Evolutionary conservation across 2,113 vertebrate genomes (phyloP).

Genomic region (Alligator sinensis): DNA sequence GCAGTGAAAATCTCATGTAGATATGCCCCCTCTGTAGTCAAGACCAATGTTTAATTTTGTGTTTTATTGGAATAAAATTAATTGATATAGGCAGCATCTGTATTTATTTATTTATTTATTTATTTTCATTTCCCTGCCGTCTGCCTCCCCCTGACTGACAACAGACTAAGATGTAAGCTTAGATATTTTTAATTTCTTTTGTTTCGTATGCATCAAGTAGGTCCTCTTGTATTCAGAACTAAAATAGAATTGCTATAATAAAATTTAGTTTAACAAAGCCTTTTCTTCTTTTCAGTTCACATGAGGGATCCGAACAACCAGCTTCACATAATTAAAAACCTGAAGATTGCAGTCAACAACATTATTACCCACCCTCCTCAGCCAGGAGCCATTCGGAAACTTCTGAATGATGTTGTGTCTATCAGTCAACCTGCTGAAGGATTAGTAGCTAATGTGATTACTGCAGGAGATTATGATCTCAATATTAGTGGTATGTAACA

Average conservation of each 20-base stretch:
- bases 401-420: slow-evolving; percentile 90
- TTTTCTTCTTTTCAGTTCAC: slow-evolving; percentile 79
- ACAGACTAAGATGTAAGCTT: no score
- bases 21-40: no score
- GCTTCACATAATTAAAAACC: slow-evolving; percentile 92
- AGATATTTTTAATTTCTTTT: not conserved
- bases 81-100: no score
- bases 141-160: no score
- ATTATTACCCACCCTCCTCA: slow-evolving; percentile 85
- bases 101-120: no score
- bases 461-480: slow-evolving; percentile 95
- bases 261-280: not conserved
- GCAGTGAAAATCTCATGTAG: no score
- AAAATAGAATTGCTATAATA: not conserved
- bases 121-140: no score
- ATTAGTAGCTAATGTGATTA: slow-evolving; percentile 88
- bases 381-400: slow-evolving; percentile 78
- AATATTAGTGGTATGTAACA: slow-evolving; percentile 92
- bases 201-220: not conserved
- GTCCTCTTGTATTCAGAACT: not conserved
- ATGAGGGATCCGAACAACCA: slow-evolving; percentile 98
- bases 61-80: no score
- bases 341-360: slow-evolving; percentile 93
- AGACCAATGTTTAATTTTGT: no score
- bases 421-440: slow-evolving; percentile 93